Percentiles rank a stretch among this genome's conserved stretches.
Evolutionary conservation across 1,140 invertebrate genomes (phyloP).

Genomic region (Sarcophaga bullata): DNA sequence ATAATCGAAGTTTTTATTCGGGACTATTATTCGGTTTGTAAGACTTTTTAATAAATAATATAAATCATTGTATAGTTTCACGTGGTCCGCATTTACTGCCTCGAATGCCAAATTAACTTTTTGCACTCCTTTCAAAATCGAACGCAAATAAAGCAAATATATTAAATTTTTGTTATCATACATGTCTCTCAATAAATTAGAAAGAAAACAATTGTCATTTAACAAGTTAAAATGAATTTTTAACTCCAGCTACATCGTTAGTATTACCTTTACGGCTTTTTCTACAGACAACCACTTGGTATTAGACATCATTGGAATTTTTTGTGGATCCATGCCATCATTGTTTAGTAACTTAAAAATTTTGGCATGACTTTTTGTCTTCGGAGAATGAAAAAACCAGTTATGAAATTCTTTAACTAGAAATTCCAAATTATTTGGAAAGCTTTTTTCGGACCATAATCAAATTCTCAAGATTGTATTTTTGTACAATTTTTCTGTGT

Average conservation of each 20-base stretch:
- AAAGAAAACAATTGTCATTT: neutral
- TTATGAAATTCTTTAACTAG: too few relatives aligned
- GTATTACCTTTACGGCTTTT: neutral
- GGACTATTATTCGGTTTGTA: neutral
- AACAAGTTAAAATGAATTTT: neutral
- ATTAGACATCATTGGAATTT: too few relatives aligned
- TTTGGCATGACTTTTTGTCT: too few relatives aligned
- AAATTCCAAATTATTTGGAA: constrained; percentile 5
- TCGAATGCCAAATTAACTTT: neutral
- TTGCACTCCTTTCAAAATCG: neutral
- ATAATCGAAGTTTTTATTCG: neutral
- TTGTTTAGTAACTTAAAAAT: too few relatives aligned
- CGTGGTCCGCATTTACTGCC: too few relatives aligned
- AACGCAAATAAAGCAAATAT: neutral
- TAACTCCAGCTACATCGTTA: neutral
- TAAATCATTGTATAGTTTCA: neutral
- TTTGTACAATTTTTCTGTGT: neutral
- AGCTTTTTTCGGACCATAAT: neutral
- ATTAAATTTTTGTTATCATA: neutral
- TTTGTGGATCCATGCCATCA: too few relatives aligned
- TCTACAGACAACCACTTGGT: neutral
- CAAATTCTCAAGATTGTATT: neutral
- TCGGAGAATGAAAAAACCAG: too few relatives aligned
- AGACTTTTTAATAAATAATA: neutral
- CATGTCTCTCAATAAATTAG: neutral